Evolutionary conservation across 1,140 invertebrate genomes (phyloP).

Genomic region (Pogonognathellus flavescens): DNA sequence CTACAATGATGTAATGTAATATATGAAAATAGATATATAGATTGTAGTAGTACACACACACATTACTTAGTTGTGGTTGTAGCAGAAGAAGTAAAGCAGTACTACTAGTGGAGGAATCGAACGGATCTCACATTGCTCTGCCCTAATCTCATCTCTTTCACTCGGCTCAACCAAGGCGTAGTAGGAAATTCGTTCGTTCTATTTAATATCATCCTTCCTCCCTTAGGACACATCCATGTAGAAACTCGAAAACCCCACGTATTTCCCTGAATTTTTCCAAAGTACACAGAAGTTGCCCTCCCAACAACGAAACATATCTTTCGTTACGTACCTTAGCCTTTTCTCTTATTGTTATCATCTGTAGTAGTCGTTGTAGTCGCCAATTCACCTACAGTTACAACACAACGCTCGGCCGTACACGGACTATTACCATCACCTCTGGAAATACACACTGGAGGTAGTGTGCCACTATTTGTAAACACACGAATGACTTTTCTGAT

Average conservation of each 20-base stretch:
- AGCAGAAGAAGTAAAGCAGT: too few species aligned
- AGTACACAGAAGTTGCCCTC: too few species aligned
- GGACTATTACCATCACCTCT: background rate
- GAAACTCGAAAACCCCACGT: slow-evolving; percentile 31
- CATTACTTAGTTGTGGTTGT: background rate
- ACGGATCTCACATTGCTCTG: slow-evolving; percentile 45
- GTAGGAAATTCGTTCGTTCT: slow-evolving; percentile 52
- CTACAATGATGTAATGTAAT: background rate
- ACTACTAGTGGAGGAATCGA: background rate
- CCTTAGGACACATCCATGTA: slow-evolving; percentile 53
- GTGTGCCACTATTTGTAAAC: too few species aligned
- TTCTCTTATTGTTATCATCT: background rate
- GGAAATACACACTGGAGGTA: too few species aligned
- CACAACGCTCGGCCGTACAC: background rate
- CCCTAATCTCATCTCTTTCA: slow-evolving; percentile 48
- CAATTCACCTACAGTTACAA: too few species aligned
- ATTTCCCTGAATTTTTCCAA: background rate
- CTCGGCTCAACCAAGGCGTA: slow-evolving; percentile 37
- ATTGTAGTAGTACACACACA: background rate
- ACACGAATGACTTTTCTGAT: background rate
- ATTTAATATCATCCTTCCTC: slow-evolving; percentile 56
- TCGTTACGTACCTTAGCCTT: background rate
- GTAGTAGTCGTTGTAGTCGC: background rate
- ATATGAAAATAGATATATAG: too few species aligned
- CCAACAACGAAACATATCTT: background rate